Conservation (phyloP, 2,113 vertebrate species). For the Kryptolebias marmoratus region DNA sequence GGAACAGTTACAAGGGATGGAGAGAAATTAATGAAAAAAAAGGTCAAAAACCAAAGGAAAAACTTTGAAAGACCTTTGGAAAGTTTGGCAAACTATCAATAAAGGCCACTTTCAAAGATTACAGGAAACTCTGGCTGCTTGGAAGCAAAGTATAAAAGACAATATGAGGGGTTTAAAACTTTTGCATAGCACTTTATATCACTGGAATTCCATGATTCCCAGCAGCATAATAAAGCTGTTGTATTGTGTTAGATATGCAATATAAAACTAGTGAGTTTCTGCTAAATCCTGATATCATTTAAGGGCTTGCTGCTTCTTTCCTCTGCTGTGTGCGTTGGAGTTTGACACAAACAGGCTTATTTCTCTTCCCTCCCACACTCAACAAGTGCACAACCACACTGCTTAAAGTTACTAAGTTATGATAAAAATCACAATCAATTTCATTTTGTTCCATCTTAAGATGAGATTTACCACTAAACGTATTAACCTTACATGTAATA, state of each 20-base stretch:
- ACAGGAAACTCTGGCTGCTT: too few species aligned
- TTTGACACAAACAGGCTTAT: neutral
- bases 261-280: neutral
- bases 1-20: too few species aligned
- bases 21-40: too few species aligned
- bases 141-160: too few species aligned
- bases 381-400: neutral
- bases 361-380: neutral
- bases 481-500: neutral
- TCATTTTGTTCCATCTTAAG: neutral
- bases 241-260: neutral
- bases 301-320: neutral
- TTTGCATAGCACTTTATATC: too few species aligned
- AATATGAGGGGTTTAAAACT: too few species aligned
- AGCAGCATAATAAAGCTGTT: neutral
- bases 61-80: too few species aligned
- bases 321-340: conserved; percentile 1
- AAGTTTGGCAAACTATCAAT: too few species aligned
- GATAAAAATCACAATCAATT: neutral
- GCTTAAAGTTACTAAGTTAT: neutral
- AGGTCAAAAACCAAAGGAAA: too few species aligned
- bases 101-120: too few species aligned
- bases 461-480: neutral
- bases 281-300: neutral
- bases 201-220: neutral